Conservation (phyloP, 2,888 invertebrate genomes). For the Perdita meconis region DNA sequence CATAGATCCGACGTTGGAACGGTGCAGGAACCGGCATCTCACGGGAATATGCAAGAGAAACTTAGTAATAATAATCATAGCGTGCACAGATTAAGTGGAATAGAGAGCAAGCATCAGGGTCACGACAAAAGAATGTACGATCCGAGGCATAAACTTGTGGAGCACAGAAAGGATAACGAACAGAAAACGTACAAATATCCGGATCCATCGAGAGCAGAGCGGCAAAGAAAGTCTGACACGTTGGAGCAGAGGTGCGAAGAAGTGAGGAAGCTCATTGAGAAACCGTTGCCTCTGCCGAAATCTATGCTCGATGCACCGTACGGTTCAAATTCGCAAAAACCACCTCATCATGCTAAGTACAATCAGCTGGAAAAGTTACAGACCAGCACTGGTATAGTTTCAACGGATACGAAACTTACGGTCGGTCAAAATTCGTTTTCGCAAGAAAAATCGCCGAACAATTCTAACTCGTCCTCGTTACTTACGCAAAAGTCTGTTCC, state of each 20-base stretch:
- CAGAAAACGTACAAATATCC: conserved; percentile 77
- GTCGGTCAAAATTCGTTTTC: conserved; percentile 57
- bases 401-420: conserved; percentile 49
- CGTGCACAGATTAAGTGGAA: conserved; percentile 64
- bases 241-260: conserved; percentile 80
- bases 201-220: conserved; percentile 67
- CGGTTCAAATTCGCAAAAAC: conserved; percentile 76
- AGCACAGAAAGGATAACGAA: conserved; percentile 74
- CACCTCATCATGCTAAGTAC: conserved; percentile 77
- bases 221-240: conserved; percentile 75
- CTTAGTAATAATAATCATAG: conserved; percentile 75
- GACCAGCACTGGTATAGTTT: conserved; percentile 27
- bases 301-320: conserved; percentile 76
- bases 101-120: conserved; percentile 69
- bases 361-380: conserved; percentile 66
- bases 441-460: conserved; percentile 70
- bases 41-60: conserved; percentile 72
- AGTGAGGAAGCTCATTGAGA: conserved; percentile 80
- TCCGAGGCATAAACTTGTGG: conserved; percentile 72
- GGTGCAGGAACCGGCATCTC: conserved; percentile 59
- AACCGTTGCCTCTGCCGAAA: conserved; percentile 76
- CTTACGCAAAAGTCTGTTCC: conserved; percentile 50
- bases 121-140: conserved; percentile 78
- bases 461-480: conserved; percentile 20
- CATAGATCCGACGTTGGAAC: conserved; percentile 50